phyloP scores from a whole-genome alignment of 2,888 invertebrate species.

The Macrophya annulata region DNA sequence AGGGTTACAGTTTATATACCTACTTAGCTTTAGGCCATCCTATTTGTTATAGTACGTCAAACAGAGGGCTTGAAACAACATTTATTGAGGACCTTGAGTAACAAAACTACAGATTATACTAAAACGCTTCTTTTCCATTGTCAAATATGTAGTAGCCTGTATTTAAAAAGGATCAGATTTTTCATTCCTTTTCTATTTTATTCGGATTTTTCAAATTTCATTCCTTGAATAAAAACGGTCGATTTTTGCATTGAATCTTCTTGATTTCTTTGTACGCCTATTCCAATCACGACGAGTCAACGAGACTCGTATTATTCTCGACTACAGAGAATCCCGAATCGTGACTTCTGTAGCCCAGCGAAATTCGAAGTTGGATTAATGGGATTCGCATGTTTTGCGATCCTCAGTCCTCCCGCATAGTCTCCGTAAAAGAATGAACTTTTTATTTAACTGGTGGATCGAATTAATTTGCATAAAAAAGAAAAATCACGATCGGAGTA shows the following conservation, averaged over 20 bases:
- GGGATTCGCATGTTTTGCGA: slow-evolving; percentile 44
- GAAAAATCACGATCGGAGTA: neutral
- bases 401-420: slow-evolving; percentile 14
- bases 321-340: neutral
- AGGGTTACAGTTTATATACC: slow-evolving; percentile 32
- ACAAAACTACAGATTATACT: slow-evolving; percentile 30
- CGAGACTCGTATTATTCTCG: slow-evolving; percentile 20
- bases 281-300: neutral
- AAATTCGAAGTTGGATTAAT: slow-evolving; percentile 37
- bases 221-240: neutral
- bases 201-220: neutral
- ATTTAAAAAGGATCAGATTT: neutral
- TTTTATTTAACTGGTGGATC: neutral
- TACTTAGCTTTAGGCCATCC: neutral
- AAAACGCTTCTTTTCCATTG: neutral
- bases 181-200: neutral
- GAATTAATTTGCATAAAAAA: slow-evolving; percentile 25
- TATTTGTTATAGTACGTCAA: slow-evolving; percentile 26
- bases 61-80: slow-evolving; percentile 19
- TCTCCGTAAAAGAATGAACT: slow-evolving; percentile 23
- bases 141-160: neutral
- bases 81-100: slow-evolving; percentile 8
- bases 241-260: neutral
- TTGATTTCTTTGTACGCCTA: neutral
- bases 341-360: slow-evolving; percentile 21